Conservation (phyloP, 1,140 invertebrate species). For the Ceratitis capitata region DNA sequence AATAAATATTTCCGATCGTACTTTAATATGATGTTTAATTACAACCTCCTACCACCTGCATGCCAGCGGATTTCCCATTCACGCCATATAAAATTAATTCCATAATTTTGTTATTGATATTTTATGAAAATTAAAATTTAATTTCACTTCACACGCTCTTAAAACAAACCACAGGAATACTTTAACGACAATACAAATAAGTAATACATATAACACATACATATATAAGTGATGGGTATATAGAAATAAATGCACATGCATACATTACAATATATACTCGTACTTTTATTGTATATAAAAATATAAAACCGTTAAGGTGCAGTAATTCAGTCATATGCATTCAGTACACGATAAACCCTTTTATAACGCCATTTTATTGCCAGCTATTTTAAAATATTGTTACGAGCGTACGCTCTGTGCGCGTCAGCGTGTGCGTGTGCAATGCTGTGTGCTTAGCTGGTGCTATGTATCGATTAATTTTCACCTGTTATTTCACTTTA, state of each 20-base stretch:
- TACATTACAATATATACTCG: not conserved
- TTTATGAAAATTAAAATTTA: too few relatives aligned
- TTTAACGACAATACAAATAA: too few relatives aligned
- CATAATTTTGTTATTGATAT: too few relatives aligned
- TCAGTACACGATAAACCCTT: not conserved
- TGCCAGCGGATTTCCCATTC: too few relatives aligned
- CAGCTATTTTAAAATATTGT: not conserved
- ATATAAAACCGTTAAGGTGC: not conserved
- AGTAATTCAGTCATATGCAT: not conserved
- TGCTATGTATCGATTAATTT: conserved; percentile 11
- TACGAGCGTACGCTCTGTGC: not conserved
- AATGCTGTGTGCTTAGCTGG: not conserved
- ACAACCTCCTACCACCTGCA: too few relatives aligned
- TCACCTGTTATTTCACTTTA: conserved; percentile 30
- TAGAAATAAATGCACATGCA: not conserved
- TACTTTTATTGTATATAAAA: not conserved
- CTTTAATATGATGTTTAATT: too few relatives aligned
- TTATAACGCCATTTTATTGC: conserved; percentile 1
- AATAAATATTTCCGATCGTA: too few relatives aligned
- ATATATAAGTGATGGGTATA: not conserved
- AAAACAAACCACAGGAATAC: not conserved
- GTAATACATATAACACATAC: too few relatives aligned
- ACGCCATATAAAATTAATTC: too few relatives aligned
- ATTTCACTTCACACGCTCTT: not conserved
- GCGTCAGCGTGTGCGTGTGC: not conserved